These are phyloP conservation scores for Etheostoma spectabile DNA, from an alignment of 2,113 vertebrate species.

Conservation along the genomic window DNA sequence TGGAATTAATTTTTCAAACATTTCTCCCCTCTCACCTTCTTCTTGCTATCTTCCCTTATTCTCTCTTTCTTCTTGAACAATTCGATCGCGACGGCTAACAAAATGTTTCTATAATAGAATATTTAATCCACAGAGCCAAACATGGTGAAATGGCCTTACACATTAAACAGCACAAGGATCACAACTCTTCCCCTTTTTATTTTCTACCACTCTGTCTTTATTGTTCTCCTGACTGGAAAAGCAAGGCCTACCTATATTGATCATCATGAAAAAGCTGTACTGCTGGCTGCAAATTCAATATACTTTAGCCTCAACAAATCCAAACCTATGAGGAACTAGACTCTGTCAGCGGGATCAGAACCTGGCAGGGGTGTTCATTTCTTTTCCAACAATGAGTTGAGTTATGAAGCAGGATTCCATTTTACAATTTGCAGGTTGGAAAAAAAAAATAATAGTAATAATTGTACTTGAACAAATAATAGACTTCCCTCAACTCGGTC, in stretches of 20 bases:
- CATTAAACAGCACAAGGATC: constrained; percentile 6
- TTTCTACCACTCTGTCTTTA: background rate
- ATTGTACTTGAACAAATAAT: background rate
- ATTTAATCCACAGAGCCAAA: constrained; percentile 71
- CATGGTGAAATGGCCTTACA: constrained; percentile 56
- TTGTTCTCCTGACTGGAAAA: constrained; percentile 24
- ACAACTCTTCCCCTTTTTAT: background rate
- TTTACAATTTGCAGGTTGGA: background rate
- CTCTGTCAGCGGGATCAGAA: background rate
- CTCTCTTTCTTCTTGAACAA: constrained; percentile 53
- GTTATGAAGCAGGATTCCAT: background rate
- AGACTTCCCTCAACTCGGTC: constrained; percentile 6
- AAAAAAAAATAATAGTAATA: constrained; percentile 11
- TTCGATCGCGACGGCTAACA: constrained; percentile 26
- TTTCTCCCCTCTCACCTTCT: constrained; percentile 33
- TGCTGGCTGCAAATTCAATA: constrained; percentile 40
- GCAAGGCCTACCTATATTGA: constrained; percentile 41
- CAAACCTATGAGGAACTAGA: background rate
- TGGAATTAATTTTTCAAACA: constrained; percentile 66
- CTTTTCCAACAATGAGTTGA: background rate
- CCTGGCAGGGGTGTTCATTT: background rate
- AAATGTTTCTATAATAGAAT: constrained; percentile 57
- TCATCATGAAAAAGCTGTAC: constrained; percentile 31
- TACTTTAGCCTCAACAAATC: constrained; percentile 36
- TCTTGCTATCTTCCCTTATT: constrained; percentile 38